A percentile compares a stretch with the other conserved stretches of the same genome.
Evolutionary conservation across 1,140 invertebrate species (phyloP).

Genomic region (Drusus annulatus): DNA sequence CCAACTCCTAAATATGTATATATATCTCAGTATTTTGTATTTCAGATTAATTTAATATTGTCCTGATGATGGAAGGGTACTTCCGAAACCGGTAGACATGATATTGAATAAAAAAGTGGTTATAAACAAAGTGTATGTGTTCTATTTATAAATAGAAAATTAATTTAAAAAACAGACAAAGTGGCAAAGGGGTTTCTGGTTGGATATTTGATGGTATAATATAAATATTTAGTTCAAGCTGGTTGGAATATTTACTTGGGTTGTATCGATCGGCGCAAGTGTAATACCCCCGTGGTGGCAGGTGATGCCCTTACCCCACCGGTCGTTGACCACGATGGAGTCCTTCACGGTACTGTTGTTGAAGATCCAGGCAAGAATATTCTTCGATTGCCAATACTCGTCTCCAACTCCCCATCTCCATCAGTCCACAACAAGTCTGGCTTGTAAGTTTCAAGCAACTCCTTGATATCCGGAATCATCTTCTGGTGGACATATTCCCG

Average conservation of each 20-base stretch:
- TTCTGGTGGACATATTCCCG: constrained; percentile 79
- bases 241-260: constrained; percentile 76
- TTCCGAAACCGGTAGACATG: no score
- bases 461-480: constrained; percentile 82
- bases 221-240: no score
- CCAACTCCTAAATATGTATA: no score
- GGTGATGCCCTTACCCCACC: constrained; percentile 85
- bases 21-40: no score
- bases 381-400: constrained; percentile 86
- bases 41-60: no score
- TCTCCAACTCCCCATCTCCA: constrained; percentile 88
- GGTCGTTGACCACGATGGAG: constrained; percentile 89
- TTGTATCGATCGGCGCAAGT: constrained; percentile 90
- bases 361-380: constrained; percentile 93
- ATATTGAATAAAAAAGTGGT: no score
- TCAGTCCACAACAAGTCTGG: constrained; percentile 96
- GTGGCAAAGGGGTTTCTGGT: no score
- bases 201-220: no score
- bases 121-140: no score
- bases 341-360: constrained; percentile 95
- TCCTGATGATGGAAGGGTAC: no score
- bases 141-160: no score
- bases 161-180: no score
- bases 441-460: constrained; percentile 83
- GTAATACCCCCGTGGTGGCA: constrained; percentile 92